These are phyloP conservation scores for Clistopyga incitator DNA, from an alignment of 2,888 invertebrate genomes.

Conservation along the genomic window DNA sequence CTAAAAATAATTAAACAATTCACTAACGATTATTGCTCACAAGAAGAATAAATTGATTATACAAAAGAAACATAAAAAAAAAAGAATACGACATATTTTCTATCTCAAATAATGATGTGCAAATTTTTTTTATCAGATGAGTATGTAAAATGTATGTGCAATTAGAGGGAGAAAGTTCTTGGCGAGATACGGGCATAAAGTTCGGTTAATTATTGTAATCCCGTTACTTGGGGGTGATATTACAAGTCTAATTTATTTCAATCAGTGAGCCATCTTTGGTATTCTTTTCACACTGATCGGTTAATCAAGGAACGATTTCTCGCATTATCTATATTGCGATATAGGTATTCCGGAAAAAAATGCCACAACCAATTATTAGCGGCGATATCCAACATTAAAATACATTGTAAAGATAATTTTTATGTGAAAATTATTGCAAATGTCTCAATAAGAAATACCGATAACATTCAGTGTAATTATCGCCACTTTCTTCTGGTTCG, in stretches of 20 bases:
- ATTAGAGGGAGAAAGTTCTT: neutral
- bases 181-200: neutral
- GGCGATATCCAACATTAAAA: neutral
- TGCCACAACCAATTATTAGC: neutral
- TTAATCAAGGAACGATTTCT: neutral
- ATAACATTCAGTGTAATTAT: neutral
- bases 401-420: neutral
- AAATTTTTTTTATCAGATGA: neutral
- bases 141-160: neutral
- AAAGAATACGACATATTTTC: neutral
- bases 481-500: neutral
- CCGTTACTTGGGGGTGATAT: neutral
- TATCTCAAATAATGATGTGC: neutral
- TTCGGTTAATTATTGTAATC: constrained; percentile 2
- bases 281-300: neutral
- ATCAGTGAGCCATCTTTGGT: neutral
- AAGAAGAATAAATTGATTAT: too few relatives aligned
- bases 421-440: neutral
- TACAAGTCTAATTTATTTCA: neutral
- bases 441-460: neutral
- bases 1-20: too few relatives aligned
- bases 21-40: too few relatives aligned
- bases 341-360: too few relatives aligned
- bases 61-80: too few relatives aligned
- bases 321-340: neutral